These are phyloP conservation scores for Brachyalestes nurse DNA, from an alignment of 2,797 vertebrate genomes.

Conservation along the genomic window DNA sequence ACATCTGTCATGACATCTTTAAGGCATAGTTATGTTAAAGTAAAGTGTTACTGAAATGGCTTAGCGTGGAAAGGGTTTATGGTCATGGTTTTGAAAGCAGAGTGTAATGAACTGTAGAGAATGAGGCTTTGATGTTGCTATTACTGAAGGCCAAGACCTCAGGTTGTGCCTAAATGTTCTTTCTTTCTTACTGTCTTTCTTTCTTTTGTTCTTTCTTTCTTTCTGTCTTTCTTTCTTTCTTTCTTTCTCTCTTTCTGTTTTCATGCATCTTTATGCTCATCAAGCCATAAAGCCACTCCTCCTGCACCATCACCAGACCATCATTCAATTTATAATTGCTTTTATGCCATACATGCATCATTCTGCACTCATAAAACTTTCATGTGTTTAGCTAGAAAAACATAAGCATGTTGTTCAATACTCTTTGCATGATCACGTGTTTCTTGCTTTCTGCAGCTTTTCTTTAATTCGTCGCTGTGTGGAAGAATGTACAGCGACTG, in stretches of 20 bases:
- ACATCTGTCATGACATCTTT: no score
- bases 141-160: no score
- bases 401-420: neutral
- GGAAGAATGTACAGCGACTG: neutral
- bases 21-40: no score
- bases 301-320: neutral
- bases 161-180: no score
- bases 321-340: neutral
- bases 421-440: neutral
- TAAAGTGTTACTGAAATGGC: no score
- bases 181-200: no score
- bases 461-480: slow-evolving; percentile 4
- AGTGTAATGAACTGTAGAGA: no score
- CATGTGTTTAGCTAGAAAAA: no score
- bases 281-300: neutral
- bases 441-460: neutral
- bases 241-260: neutral
- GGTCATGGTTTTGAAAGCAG: no score
- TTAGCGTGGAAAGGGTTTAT: no score
- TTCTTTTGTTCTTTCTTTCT: neutral
- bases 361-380: neutral
- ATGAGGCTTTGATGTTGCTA: no score
- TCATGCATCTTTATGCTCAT: neutral
- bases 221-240: neutral
- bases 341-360: neutral